phyloP scores from a whole-genome alignment of 2,113 vertebrate species.

The Lepisosteus osseus region DNA sequence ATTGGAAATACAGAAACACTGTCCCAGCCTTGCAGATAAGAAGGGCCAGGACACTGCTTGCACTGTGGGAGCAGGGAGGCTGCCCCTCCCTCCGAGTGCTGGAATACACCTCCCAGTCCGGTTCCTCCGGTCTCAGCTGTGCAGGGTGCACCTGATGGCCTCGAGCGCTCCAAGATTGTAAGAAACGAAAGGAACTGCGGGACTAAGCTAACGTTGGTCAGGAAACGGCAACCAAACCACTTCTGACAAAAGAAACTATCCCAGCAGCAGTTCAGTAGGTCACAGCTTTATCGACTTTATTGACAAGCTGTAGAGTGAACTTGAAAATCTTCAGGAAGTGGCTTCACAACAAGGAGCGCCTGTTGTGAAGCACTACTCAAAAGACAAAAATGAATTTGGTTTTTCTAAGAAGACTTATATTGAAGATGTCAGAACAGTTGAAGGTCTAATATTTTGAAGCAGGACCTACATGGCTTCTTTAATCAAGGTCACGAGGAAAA shows the following conservation, averaged over 20 bases:
- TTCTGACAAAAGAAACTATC: background rate
- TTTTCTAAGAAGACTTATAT: too few relatives aligned
- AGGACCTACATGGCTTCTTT: too few relatives aligned
- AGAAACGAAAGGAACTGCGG: background rate
- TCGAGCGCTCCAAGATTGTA: background rate
- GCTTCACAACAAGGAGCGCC: too few relatives aligned
- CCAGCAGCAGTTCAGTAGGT: too few relatives aligned
- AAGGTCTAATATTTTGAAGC: too few relatives aligned
- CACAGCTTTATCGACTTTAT: background rate
- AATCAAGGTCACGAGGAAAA: too few relatives aligned
- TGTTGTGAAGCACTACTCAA: too few relatives aligned
- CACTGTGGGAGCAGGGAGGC: background rate
- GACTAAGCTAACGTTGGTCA: slow-evolving; percentile 7
- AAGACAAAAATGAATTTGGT: too few relatives aligned
- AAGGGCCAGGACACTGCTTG: background rate
- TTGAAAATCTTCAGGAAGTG: too few relatives aligned
- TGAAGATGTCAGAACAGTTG: too few relatives aligned
- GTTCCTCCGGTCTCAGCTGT: slow-evolving; percentile 12
- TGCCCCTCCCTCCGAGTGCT: slow-evolving; percentile 16
- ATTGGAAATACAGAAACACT: background rate
- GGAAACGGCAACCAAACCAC: background rate
- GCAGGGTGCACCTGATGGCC: slow-evolving; percentile 9
- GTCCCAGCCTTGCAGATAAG: background rate
- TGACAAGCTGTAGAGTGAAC: too few relatives aligned
- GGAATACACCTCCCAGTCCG: slow-evolving; percentile 13